These are phyloP conservation scores for Rhinoptilus africanus DNA, from an alignment of 2,113 vertebrate species.

Conservation along the genomic window DNA sequence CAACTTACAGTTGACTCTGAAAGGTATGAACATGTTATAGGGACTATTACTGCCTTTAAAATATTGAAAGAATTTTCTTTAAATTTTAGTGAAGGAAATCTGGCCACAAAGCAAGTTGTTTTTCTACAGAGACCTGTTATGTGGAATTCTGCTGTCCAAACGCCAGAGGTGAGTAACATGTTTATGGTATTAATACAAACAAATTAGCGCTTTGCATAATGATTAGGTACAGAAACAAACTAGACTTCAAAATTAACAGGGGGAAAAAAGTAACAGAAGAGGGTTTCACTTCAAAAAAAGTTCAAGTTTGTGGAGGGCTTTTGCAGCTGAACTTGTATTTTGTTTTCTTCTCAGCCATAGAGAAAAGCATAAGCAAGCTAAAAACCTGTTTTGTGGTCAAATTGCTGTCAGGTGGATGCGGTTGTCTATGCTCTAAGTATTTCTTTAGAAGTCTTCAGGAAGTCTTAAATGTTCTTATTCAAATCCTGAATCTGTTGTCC, in stretches of 20 bases:
- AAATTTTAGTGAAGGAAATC: constrained; percentile 88
- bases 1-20: background rate
- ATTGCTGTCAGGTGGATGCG: background rate
- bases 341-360: background rate
- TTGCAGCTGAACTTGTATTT: background rate
- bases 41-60: background rate
- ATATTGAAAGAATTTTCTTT: background rate
- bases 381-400: background rate
- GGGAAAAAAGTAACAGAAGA: background rate
- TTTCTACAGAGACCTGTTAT: constrained; percentile 90
- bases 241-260: background rate
- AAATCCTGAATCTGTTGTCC: background rate
- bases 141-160: constrained; percentile 67
- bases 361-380: background rate
- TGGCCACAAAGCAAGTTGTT: constrained; percentile 95
- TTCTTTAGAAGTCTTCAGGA: background rate
- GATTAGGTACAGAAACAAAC: background rate
- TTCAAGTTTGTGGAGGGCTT: background rate
- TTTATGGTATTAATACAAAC: background rate
- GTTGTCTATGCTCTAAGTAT: background rate
- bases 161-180: constrained; percentile 70
- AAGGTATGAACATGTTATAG: background rate
- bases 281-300: background rate
- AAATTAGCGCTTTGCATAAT: background rate
- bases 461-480: background rate